phyloP scores from a whole-genome alignment of 2,113 vertebrate genomes.

The Oreochromis aureus region DNA sequence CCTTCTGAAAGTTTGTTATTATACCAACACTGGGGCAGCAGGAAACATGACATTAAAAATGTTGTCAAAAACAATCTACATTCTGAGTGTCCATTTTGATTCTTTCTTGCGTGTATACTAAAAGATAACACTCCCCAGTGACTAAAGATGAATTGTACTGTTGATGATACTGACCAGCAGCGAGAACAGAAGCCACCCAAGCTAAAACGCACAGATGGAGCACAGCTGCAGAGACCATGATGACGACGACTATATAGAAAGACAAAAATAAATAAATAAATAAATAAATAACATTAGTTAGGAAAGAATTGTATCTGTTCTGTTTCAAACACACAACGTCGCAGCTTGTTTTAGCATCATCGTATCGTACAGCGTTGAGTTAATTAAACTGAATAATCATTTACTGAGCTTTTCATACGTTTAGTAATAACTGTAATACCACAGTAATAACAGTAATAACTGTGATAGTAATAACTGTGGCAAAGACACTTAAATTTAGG shows the following conservation, averaged over 20 bases:
- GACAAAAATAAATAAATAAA: neutral
- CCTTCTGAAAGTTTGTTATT: neutral
- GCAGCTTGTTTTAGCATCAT: neutral
- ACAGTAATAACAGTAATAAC: neutral
- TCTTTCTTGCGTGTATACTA: neutral
- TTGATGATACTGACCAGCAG: neutral
- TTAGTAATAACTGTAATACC: neutral
- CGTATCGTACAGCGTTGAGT: neutral
- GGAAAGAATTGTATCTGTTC: neutral
- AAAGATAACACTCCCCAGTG: neutral
- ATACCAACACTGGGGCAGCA: neutral
- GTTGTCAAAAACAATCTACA: neutral
- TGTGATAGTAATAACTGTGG: neutral
- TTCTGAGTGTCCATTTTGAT: neutral
- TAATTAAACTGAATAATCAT: too few species aligned
- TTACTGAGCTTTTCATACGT: neutral
- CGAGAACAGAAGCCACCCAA: neutral
- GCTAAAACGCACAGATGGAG: conserved; percentile 5
- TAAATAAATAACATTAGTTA: neutral
- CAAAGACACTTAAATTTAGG: neutral
- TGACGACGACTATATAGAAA: neutral
- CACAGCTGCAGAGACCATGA: neutral
- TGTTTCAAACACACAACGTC: neutral
- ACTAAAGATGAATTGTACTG: neutral
- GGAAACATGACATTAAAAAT: neutral